These are phyloP conservation scores for Campoplex nolae DNA, from an alignment of 2,888 invertebrate genomes.

Conservation along the genomic window DNA sequence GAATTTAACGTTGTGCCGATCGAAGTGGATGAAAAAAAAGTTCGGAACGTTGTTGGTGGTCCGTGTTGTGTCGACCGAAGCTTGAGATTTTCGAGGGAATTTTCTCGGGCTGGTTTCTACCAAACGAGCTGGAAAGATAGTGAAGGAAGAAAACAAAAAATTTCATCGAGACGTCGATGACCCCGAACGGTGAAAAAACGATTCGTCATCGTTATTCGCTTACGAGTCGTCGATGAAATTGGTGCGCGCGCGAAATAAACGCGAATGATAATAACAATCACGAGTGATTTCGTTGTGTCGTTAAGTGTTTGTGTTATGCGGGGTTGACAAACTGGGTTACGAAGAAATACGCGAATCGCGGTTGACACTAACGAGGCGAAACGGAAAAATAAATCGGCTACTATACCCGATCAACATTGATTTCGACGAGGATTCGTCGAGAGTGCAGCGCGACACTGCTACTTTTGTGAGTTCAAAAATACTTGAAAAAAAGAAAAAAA, in stretches of 20 bases:
- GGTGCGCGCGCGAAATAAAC: not conserved
- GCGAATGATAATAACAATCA: not conserved
- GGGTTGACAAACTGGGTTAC: not conserved
- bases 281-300: constrained; percentile 9
- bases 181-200: constrained; percentile 22
- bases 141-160: constrained; percentile 30
- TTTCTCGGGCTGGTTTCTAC: not conserved
- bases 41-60: not conserved
- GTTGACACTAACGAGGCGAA: not conserved
- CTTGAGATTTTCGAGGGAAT: not conserved
- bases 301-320: not conserved
- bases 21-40: not conserved
- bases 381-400: not conserved
- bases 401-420: constrained; percentile 26
- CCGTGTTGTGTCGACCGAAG: not conserved
- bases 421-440: constrained; percentile 14
- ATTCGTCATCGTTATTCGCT: constrained; percentile 34
- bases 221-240: constrained; percentile 8
- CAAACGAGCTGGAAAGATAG: not conserved
- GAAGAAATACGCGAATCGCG: not conserved
- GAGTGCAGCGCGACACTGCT: constrained; percentile 30
- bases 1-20: constrained; percentile 8
- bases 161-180: constrained; percentile 38
- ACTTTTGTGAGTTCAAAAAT: constrained; percentile 37
- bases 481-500: constrained; percentile 12